Evolutionary conservation across 2,113 vertebrate genomes (phyloP).

Genomic region (Falco punctatus): DNA sequence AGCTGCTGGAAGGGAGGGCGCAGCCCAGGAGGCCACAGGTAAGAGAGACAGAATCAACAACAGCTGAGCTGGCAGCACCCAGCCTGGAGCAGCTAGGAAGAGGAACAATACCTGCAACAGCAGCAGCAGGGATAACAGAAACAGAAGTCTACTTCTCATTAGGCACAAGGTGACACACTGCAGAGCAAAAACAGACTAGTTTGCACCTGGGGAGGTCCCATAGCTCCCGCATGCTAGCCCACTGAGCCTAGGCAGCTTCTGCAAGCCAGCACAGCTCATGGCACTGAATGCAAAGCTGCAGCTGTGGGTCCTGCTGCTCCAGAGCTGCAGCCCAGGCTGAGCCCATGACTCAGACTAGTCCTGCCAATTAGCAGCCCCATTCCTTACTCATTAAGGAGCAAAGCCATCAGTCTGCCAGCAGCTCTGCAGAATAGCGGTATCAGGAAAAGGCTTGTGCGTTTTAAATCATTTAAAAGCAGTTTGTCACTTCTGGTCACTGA

Average conservation of each 20-base stretch:
- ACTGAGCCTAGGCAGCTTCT: background rate
- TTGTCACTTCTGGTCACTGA: constrained; percentile 47
- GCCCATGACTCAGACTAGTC: constrained; percentile 11
- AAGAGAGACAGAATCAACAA: background rate
- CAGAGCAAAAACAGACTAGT: background rate
- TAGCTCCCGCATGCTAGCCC: background rate
- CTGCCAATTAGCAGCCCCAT: constrained; percentile 1
- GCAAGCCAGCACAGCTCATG: background rate
- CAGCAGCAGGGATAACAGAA: background rate
- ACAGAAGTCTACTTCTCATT: background rate
- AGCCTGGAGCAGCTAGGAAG: background rate
- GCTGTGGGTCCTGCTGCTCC: background rate
- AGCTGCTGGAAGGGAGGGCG: background rate
- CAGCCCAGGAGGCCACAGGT: background rate
- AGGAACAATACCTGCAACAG: background rate
- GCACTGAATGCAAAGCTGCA: background rate
- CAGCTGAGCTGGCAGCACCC: background rate
- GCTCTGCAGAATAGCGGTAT: background rate
- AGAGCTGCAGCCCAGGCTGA: background rate
- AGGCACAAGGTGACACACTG: background rate
- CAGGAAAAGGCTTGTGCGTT: constrained; percentile 18
- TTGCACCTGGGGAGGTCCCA: background rate
- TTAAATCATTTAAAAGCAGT: constrained; percentile 16
- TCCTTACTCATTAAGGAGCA: constrained; percentile 35
- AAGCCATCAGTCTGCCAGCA: constrained; percentile 12